Conservation (phyloP, 2,113 vertebrate genomes). For the Ictalurus furcatus region DNA sequence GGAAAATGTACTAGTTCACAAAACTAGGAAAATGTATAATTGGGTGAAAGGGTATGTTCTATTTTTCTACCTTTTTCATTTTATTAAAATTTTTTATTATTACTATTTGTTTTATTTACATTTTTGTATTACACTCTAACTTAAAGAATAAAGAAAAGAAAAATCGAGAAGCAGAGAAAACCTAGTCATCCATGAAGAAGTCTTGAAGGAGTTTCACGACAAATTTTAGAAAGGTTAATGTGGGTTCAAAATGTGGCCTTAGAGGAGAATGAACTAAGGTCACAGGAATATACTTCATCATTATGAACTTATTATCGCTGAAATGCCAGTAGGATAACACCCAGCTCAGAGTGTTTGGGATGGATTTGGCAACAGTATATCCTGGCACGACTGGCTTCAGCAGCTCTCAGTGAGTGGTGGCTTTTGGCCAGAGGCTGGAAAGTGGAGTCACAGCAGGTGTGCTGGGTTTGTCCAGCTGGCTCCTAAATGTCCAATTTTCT, state of each 20-base stretch:
- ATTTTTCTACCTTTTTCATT: not conserved
- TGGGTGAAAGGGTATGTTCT: not conserved
- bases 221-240: not conserved
- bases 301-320: constrained; percentile 13
- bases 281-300: constrained; percentile 30
- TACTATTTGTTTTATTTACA: not conserved
- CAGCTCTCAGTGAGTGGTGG: constrained; percentile 64
- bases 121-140: not conserved
- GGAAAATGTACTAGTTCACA: not conserved
- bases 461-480: constrained; percentile 69
- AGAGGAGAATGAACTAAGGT: constrained; percentile 21
- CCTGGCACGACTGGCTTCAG: constrained; percentile 65
- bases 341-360: constrained; percentile 49
- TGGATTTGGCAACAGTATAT: constrained; percentile 64
- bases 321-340: constrained; percentile 23
- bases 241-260: not conserved
- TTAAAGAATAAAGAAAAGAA: not conserved
- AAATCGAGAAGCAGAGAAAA: not conserved
- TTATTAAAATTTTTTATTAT: not conserved
- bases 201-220: not conserved
- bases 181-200: not conserved
- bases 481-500: constrained; percentile 75
- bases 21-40: not conserved
- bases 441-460: constrained; percentile 61
- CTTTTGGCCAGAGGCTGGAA: constrained; percentile 64